These are phyloP conservation scores for Phymatocera aterrima DNA, from an alignment of 2,888 invertebrate species.

Conservation along the genomic window DNA sequence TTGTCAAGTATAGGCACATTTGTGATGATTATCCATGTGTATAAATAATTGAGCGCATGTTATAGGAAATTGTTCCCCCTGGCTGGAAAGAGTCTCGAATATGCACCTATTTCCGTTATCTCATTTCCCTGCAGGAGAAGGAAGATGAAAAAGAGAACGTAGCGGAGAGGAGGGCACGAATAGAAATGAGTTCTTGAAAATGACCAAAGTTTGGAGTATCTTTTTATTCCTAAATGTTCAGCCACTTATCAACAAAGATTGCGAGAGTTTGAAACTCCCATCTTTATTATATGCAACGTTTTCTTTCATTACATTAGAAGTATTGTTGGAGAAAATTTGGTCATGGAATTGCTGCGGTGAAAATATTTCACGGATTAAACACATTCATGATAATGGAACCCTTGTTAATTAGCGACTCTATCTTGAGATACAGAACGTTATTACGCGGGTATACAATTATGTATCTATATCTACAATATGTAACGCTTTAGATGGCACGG, in stretches of 20 bases:
- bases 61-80: background rate
- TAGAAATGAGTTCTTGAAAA: constrained; percentile 13
- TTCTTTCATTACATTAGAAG: constrained; percentile 17
- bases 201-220: constrained; percentile 33
- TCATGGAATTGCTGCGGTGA: background rate
- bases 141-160: background rate
- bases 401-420: constrained; percentile 33
- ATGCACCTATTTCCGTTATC: constrained; percentile 22
- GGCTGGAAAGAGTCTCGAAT: background rate
- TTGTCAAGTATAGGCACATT: background rate
- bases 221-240: constrained; percentile 39
- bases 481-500: constrained; percentile 34
- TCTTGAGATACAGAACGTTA: background rate
- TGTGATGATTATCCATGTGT: background rate
- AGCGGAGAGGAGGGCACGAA: constrained; percentile 12
- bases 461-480: background rate
- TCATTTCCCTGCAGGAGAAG: background rate
- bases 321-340: background rate
- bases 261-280: constrained; percentile 34
- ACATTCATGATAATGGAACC: background rate
- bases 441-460: background rate
- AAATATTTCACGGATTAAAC: background rate
- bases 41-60: background rate
- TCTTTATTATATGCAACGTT: constrained; percentile 27
- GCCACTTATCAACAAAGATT: constrained; percentile 40